phyloP scores from a whole-genome alignment of 2,113 vertebrate genomes.

The Axis porcinus region DNA sequence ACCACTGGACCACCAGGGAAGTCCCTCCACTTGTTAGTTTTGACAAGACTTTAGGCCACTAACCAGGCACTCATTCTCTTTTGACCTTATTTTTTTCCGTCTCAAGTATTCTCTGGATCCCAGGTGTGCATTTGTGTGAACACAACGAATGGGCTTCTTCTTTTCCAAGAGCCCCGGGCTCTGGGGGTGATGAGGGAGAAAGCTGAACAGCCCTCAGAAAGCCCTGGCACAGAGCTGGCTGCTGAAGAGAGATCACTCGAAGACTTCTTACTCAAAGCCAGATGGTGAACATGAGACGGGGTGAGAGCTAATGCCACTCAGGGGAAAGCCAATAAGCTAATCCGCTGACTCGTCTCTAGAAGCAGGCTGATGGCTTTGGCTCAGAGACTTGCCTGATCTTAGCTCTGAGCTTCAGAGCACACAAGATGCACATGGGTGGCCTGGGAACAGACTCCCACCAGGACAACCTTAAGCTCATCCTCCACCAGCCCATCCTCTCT shows the following conservation, averaged over 20 bases:
- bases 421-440: neutral
- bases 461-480: neutral
- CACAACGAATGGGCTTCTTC: neutral
- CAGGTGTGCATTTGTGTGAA: neutral
- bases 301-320: slow-evolving; percentile 70
- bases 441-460: neutral
- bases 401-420: slow-evolving; percentile 39
- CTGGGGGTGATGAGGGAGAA: neutral
- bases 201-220: slow-evolving; percentile 25
- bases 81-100: neutral
- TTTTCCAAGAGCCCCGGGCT: neutral
- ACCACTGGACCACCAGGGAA: neutral
- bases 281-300: slow-evolving; percentile 66
- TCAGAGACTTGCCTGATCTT: slow-evolving; percentile 42
- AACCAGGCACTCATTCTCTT: neutral
- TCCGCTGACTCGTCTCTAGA: slow-evolving; percentile 51
- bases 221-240: slow-evolving; percentile 51
- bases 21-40: slow-evolving; percentile 3
- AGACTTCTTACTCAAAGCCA: slow-evolving; percentile 68
- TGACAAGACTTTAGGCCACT: slow-evolving; percentile 43
- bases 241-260: slow-evolving; percentile 60
- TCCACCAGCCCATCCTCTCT: neutral
- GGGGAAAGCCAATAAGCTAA: slow-evolving; percentile 63
- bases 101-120: slow-evolving; percentile 4
- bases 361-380: slow-evolving; percentile 45